Conservation (phyloP, 2,113 vertebrate species). For the Gracilinanus agilis region DNA sequence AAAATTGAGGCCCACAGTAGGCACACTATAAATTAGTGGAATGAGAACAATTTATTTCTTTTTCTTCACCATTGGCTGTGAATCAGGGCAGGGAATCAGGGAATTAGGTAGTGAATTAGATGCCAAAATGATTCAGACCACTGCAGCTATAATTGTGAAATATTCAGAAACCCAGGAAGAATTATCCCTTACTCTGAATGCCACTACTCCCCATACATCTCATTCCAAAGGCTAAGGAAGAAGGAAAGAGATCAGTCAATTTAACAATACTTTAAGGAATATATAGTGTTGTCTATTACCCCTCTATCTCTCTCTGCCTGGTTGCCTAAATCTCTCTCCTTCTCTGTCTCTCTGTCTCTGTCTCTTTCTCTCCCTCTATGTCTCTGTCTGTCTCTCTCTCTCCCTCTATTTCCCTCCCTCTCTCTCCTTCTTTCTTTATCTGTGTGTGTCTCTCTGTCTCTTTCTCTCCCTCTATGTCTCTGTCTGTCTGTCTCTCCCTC, state of each 20-base stretch:
- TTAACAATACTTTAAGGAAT: neutral
- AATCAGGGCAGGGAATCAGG: neutral
- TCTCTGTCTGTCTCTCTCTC: too few species aligned
- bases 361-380: neutral
- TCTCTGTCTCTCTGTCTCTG: neutral
- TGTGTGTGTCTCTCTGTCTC: too few species aligned
- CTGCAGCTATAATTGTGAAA: neutral
- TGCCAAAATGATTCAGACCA: neutral
- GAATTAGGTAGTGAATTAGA: neutral
- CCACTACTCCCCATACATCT: neutral
- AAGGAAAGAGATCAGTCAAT: neutral
- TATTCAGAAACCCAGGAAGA: neutral
- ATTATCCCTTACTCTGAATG: neutral
- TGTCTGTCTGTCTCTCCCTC: too few species aligned
- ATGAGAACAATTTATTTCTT: neutral
- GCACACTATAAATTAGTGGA: neutral
- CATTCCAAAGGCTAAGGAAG: neutral
- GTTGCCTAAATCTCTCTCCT: too few species aligned
- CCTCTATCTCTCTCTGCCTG: too few species aligned
- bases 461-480: too few species aligned
- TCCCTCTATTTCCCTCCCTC: too few species aligned
- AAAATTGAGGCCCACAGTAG: neutral
- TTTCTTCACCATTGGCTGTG: neutral
- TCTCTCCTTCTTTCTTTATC: too few species aligned
- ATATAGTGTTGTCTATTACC: neutral